phyloP scores from a whole-genome alignment of 2,113 vertebrate species.

The Brachirus orientalis region DNA sequence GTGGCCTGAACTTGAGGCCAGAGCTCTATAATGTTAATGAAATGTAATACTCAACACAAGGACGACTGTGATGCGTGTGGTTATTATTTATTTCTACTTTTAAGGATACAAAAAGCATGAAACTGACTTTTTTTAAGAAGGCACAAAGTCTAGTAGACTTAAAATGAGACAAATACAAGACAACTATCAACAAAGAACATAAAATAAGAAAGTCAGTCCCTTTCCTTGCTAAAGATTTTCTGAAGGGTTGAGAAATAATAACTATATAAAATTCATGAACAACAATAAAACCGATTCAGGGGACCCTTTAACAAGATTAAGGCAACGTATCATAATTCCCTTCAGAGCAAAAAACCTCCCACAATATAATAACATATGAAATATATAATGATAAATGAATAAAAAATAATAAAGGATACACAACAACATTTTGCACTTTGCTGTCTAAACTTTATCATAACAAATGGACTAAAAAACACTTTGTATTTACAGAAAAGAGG shows the following conservation, averaged over 20 bases:
- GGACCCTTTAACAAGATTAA: neutral
- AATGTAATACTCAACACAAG: neutral
- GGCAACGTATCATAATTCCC: slow-evolving; percentile 31
- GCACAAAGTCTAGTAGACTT: slow-evolving; percentile 31
- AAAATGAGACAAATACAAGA: slow-evolving; percentile 31
- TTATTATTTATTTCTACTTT: slow-evolving; percentile 78
- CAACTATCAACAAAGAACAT: slow-evolving; percentile 44
- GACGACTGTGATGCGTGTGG: slow-evolving; percentile 10
- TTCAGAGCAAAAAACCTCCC: slow-evolving; percentile 37
- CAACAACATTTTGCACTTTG: slow-evolving; percentile 77
- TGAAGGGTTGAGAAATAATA: slow-evolving; percentile 36
- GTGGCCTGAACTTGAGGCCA: no score
- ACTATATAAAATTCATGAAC: slow-evolving; percentile 19
- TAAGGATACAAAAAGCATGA: slow-evolving; percentile 72
- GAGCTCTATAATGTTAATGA: no score
- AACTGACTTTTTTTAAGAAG: slow-evolving; percentile 24
- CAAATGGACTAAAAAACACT: slow-evolving; percentile 59
- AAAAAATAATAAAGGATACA: slow-evolving; percentile 76
- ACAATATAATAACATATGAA: slow-evolving; percentile 59
- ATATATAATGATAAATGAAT: slow-evolving; percentile 45
- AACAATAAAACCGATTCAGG: slow-evolving; percentile 44
- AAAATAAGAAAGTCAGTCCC: slow-evolving; percentile 38
- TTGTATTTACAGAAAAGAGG: slow-evolving; percentile 84
- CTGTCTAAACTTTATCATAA: slow-evolving; percentile 63
- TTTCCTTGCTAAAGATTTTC: slow-evolving; percentile 18